Evolutionary conservation across 2,888 invertebrate genomes (phyloP), one percentile per base, ranked within the genome.

Genomic region (Lagria hirta): DNA sequence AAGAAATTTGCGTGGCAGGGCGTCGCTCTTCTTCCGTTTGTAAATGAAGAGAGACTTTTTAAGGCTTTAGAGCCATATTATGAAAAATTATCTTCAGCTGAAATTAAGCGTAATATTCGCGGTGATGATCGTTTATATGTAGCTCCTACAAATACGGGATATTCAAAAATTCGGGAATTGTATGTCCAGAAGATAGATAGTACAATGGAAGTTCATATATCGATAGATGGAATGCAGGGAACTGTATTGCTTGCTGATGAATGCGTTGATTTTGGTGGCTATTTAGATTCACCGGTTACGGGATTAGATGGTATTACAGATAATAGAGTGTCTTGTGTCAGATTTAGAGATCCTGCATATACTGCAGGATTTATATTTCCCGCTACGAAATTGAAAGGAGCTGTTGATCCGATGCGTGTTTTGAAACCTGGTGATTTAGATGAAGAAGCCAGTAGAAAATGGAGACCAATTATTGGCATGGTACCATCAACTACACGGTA

Each of bases 1-100:
- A 99, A 99, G 75, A 98, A 96, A 73, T 98, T 90, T 74, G 98
- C 98, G 30, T 99, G 99, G 99, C 97, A 98, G 74, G 98, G 99
- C 26, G 99, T 99, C 1, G 99, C 98, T 0, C 73, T 99, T 22
- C 74, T 99, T 49, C 99, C 99, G 3, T 99, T 99, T 73, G 98
- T 99, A 0, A 97, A 99, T 58, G 98, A 99, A 73, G 78, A 78
- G 43, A 74, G 99, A 45, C 77, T 97, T 36, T 88, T 90, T 66
- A 83, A 83, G 59, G 91, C 96, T 0, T 71, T 98, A 20, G 78
- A 82, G 58, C 82, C 86, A 0, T 90, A 86, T 54, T 95, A 98
- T 62, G 74, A 78, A 1, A 74, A 82, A 38, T 73, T 99, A 20
- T 87, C 93, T 0, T 78, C 81, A 5, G 93, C 85, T 34, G 98